Evolutionary conservation across 2,113 vertebrate species (phyloP).

Genomic region (Empidonax traillii): DNA sequence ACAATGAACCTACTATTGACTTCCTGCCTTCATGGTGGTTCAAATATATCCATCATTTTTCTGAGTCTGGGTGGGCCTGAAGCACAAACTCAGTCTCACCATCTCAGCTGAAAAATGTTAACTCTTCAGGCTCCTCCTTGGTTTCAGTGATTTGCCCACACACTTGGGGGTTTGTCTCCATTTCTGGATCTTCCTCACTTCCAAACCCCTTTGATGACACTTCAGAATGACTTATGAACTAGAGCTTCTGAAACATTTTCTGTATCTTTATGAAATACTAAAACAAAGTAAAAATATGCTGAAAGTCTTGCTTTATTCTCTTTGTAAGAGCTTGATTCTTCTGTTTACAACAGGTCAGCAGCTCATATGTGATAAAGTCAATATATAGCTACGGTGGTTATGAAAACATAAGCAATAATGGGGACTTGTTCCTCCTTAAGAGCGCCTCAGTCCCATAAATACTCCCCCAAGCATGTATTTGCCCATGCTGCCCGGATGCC

Average conservation of each 20-base stretch:
- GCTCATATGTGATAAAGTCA: neutral
- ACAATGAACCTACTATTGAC: neutral
- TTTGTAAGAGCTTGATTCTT: neutral
- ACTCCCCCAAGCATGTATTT: neutral
- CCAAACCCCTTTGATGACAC: neutral
- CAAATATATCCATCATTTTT: neutral
- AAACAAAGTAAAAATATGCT: neutral
- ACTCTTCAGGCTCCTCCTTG: neutral
- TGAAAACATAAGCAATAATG: slow-evolving; percentile 9
- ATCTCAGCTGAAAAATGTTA: neutral
- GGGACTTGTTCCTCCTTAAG: slow-evolving; percentile 28
- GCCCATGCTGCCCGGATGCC: neutral
- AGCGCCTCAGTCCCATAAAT: slow-evolving; percentile 19
- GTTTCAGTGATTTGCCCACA: neutral
- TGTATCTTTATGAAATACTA: neutral
- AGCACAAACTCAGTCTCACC: neutral
- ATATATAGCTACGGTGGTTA: slow-evolving; percentile 21
- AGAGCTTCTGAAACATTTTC: neutral
- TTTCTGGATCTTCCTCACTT: neutral
- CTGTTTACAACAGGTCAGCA: neutral
- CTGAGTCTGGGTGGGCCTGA: neutral
- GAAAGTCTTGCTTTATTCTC: neutral
- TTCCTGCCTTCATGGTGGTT: neutral
- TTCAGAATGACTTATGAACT: neutral
- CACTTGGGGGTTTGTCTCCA: neutral